These are phyloP conservation scores for Siphamia tubifer DNA, from an alignment of 2,113 vertebrate species.

Conservation along the genomic window DNA sequence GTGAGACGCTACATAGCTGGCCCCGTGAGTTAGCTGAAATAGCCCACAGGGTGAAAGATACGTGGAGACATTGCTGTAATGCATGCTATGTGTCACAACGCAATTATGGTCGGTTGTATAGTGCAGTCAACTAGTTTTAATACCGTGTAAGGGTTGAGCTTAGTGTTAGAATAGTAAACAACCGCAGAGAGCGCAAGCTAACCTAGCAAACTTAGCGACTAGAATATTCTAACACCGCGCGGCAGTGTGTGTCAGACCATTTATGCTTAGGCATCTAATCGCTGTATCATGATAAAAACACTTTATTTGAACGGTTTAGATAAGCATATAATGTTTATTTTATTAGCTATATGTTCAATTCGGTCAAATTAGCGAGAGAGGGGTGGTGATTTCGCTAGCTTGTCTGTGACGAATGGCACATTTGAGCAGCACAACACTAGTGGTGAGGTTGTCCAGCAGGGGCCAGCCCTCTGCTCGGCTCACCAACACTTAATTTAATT, in stretches of 20 bases:
- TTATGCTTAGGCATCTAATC: background rate
- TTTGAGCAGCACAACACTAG: background rate
- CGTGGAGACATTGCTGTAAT: fast-evolving
- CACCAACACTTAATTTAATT: background rate
- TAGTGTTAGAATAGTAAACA: background rate
- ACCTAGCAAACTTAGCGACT: conserved; percentile 13
- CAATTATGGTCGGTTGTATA: fast-evolving
- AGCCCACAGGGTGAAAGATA: background rate
- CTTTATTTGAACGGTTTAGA: fast-evolving
- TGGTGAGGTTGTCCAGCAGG: background rate
- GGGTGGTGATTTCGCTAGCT: background rate
- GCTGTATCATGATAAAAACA: background rate
- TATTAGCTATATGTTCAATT: fast-evolving
- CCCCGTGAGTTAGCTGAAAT: conserved; percentile 24
- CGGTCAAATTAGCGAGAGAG: fast-evolving
- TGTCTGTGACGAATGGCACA: background rate
- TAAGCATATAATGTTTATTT: fast-evolving
- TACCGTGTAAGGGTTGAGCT: fast-evolving
- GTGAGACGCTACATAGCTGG: conserved; percentile 7
- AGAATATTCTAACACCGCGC: conserved; percentile 54
- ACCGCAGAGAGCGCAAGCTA: background rate
- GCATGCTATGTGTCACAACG: fast-evolving
- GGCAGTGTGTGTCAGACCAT: background rate
- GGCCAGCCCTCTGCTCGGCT: background rate
- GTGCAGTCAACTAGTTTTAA: fast-evolving